Evolutionary conservation across 2,888 invertebrate genomes (phyloP), one percentile per base, ranked within the genome.

Genomic region (Nesidiocoris tenuis): DNA sequence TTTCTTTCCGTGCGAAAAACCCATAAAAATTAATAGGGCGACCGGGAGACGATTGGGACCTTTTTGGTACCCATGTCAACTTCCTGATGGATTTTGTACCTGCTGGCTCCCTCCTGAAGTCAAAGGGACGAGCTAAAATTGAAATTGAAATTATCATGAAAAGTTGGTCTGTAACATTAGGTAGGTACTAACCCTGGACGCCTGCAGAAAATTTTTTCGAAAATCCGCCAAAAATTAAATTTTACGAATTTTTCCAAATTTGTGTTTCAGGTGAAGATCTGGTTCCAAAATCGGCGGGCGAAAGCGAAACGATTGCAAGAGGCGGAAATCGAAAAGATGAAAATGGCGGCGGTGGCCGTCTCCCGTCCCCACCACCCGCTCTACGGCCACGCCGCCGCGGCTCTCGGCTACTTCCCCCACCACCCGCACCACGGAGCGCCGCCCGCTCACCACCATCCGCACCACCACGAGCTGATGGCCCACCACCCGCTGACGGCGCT

Each of bases 251-350:
- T n/a, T n/a, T n/a, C n/a, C n/a, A n/a, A n/a, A n/a, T n/a, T n/a
- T n/a, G 80, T 77, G 66, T 84, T 85, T 16, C 87, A 90, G 88
- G 94, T 94, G 80, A 95, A 95, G 87, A 95, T 95, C 82, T 95
- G 94, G 94, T 95, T 95, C 85, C 94, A 95, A 87, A 95, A 95
- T 83, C 88, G 93, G 83, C 87, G 94, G 66, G 98, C 98, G 80
- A 98, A 98, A 86, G 96, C 96, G 82, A 98, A 98, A 87, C 87
- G 98, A 21, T 88, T 98, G 2, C 96, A 97, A 85, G 97, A 98
- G 83, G 98, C 96, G 0, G 96, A 96, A 84, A 88, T 96, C 80
- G 96, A 96, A 84, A 95, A 96, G 83, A 85, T 95, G 82, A 93
- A 97, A 86, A 87, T 89, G 85, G 86, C 88, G 5, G 87, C 88